These are phyloP conservation scores for Podiceps cristatus DNA, from an alignment of 2,113 vertebrate genomes.

Conservation along the genomic window DNA sequence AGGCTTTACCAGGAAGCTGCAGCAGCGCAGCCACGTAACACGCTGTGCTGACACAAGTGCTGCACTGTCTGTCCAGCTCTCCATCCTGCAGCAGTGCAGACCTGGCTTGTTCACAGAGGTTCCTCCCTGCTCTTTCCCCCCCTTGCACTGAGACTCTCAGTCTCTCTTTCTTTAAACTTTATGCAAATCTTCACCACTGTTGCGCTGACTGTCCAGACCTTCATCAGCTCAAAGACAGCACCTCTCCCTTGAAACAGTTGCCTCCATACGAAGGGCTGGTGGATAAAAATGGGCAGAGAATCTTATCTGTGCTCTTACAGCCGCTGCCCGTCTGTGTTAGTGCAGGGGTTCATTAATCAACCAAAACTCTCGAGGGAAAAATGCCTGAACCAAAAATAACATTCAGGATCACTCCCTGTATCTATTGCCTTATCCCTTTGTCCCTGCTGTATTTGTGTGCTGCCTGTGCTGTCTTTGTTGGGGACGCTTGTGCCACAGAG, in stretches of 20 bases:
- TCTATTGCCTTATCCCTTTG: neutral
- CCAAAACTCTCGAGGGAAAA: neutral
- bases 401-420: neutral
- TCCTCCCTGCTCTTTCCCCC: neutral
- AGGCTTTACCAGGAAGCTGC: neutral
- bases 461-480: neutral
- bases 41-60: neutral
- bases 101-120: neutral
- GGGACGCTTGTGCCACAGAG: neutral
- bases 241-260: neutral
- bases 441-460: neutral
- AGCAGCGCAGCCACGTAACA: rapidly evolving
- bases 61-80: neutral
- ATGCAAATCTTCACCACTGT: neutral
- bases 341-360: neutral
- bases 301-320: neutral
- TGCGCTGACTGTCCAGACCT: neutral
- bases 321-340: neutral
- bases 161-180: neutral
- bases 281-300: neutral
- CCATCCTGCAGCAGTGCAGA: neutral
- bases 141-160: neutral
- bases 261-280: neutral
- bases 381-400: neutral
- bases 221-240: neutral